Evolutionary conservation across 2,113 vertebrate species (phyloP).

Genomic region (Paradoxurus hermaphroditus): DNA sequence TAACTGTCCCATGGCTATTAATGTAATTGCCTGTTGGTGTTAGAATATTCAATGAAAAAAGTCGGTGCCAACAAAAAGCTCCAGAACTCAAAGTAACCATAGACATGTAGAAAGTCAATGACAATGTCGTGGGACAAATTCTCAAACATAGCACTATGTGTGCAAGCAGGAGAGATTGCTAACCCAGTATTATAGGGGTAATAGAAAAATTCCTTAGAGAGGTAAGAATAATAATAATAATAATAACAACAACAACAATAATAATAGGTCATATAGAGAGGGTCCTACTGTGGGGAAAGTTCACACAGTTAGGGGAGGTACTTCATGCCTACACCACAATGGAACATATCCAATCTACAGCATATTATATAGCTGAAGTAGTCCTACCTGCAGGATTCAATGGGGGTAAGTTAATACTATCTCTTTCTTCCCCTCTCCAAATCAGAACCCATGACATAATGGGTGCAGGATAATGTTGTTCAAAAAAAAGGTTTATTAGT

Average conservation of each 20-base stretch:
- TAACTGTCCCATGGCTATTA: neutral
- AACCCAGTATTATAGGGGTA: neutral
- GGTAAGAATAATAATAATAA: neutral
- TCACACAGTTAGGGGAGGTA: neutral
- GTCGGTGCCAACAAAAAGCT: neutral
- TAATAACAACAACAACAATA: neutral
- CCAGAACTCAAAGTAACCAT: neutral
- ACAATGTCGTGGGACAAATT: neutral
- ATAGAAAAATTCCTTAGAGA: neutral
- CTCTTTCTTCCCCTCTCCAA: neutral
- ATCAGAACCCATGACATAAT: neutral
- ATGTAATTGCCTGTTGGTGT: neutral
- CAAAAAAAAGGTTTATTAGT: neutral
- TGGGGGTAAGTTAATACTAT: neutral
- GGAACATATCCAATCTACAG: neutral
- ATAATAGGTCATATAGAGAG: neutral
- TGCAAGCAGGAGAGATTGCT: neutral
- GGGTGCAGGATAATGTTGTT: neutral
- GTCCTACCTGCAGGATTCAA: neutral
- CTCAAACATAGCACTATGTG: neutral
- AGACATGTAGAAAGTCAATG: neutral
- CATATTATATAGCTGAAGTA: neutral
- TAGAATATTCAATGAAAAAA: neutral
- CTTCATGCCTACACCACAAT: neutral
- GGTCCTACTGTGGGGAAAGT: neutral